A percentile compares a stretch with the other conserved stretches of the same genome.
Conservation (phyloP, 2,113 vertebrate genomes). For the Sciurus niger region DNA sequence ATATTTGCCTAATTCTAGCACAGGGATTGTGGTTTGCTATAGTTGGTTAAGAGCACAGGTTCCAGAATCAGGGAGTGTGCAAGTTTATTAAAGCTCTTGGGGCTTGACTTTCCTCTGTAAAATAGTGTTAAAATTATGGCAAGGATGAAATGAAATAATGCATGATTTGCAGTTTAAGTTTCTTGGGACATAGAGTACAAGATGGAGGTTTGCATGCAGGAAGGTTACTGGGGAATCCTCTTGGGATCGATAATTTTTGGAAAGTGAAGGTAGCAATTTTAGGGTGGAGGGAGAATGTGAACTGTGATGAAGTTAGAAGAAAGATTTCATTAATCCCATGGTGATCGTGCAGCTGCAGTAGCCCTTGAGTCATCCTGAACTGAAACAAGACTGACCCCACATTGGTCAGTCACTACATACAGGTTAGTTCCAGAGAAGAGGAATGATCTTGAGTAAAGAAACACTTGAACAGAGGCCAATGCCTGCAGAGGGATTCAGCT, state of each 20-base stretch:
- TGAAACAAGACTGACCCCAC: neutral
- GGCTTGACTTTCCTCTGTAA: conserved; percentile 12
- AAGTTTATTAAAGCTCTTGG: neutral
- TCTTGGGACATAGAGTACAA: conserved; percentile 4
- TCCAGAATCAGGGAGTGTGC: neutral
- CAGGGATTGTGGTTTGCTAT: neutral
- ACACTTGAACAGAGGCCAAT: neutral
- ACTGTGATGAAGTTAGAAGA: neutral
- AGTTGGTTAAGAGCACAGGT: neutral
- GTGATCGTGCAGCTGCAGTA: neutral
- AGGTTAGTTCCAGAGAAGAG: neutral
- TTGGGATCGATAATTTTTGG: neutral
- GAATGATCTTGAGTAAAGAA: neutral
- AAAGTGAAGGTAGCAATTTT: neutral
- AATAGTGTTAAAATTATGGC: neutral
- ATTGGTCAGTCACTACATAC: neutral
- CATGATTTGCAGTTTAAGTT: neutral
- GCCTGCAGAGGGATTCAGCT: neutral
- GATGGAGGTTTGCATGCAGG: neutral
- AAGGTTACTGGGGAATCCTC: neutral
- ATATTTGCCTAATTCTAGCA: neutral
- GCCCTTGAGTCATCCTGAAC: neutral
- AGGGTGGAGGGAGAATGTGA: conserved; percentile 19
- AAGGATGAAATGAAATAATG: neutral
- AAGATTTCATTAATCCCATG: neutral